Conservation (phyloP, 2,113 vertebrate species). For the Acrocephalus kingi region DNA sequence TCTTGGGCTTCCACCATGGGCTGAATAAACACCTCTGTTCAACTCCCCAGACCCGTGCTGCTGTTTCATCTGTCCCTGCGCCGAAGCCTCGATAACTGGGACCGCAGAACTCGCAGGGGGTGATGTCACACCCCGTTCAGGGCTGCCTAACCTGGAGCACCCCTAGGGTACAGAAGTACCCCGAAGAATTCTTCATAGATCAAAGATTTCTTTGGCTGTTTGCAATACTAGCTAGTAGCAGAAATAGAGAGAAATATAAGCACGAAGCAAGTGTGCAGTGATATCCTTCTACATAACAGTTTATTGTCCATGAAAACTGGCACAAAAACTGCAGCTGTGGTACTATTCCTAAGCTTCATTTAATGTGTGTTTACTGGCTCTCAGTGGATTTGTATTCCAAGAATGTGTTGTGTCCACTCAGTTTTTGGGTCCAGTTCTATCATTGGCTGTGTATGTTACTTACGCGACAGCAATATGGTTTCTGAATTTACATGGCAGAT, state of each 20-base stretch:
- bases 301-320: background rate
- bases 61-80: too few species aligned
- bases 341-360: background rate
- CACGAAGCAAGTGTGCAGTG: background rate
- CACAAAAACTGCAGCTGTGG: background rate
- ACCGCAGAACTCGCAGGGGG: too few species aligned
- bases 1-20: too few species aligned
- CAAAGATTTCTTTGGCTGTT: background rate
- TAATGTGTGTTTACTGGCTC: background rate
- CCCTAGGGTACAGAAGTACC: too few species aligned
- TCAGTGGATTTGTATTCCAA: background rate
- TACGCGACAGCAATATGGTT: background rate
- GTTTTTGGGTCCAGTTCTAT: background rate
- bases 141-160: too few species aligned
- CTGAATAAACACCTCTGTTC: too few species aligned
- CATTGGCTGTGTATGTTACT: background rate
- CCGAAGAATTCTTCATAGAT: background rate
- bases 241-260: background rate
- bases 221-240: background rate
- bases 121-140: too few species aligned
- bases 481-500: background rate
- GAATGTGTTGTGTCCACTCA: background rate
- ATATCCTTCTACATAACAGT: background rate
- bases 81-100: too few species aligned
- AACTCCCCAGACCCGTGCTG: too few species aligned